Conservation (phyloP, 1,140 invertebrate genomes). For the Andrena cerasifolii region DNA sequence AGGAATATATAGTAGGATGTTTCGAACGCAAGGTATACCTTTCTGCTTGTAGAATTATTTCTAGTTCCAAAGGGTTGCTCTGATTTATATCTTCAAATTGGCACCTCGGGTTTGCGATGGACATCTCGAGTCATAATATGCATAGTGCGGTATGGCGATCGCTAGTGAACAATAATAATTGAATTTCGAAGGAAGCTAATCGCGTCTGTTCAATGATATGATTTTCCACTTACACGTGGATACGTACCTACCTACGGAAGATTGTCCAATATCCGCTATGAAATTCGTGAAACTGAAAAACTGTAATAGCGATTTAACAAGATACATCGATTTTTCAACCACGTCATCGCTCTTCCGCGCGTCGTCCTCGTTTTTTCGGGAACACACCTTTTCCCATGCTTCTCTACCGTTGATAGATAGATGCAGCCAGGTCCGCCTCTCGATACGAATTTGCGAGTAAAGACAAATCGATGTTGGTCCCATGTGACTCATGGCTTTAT, state of each 20-base stretch:
- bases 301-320: constrained; percentile 52
- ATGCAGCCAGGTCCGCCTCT: constrained; percentile 44
- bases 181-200: neutral
- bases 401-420: constrained; percentile 67
- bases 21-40: too few species aligned
- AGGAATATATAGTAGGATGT: too few species aligned
- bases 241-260: neutral
- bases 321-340: constrained; percentile 49
- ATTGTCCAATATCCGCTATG: neutral
- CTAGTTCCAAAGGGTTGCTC: too few species aligned
- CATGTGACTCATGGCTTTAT: constrained; percentile 49
- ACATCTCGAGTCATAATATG: neutral
- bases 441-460: constrained; percentile 57
- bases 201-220: neutral
- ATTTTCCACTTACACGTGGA: neutral
- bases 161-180: neutral
- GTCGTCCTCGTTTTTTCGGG: constrained; percentile 6
- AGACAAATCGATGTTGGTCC: constrained; percentile 65
- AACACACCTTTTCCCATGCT: constrained; percentile 28
- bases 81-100: too few species aligned
- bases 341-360: constrained; percentile 52
- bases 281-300: constrained; percentile 4
- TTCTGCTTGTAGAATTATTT: too few species aligned
- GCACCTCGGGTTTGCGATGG: too few species aligned
- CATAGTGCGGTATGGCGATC: neutral